Evolutionary conservation across 2,888 invertebrate species (phyloP), one percentile per base, ranked within the genome.

Genomic region (Kryphioiulus occultus): DNA sequence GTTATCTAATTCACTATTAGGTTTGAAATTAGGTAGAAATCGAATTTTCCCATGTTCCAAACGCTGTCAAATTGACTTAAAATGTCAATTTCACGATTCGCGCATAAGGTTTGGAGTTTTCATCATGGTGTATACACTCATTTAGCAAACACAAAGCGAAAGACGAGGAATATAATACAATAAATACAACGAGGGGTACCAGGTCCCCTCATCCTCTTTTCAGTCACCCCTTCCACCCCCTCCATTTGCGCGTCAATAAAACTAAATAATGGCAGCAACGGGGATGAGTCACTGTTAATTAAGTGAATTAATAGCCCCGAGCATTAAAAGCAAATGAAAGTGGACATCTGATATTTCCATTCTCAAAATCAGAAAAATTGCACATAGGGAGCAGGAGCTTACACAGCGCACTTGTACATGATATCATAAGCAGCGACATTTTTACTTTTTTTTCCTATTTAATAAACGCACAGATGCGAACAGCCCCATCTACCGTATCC

Each of bases 221-320:
- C 47, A 15, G 0, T 15, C 47, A 17, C 47, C 47, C 47, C 47
- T 47, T 17, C 15, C 59, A 59, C 59, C 59, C 59, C 59, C 22
- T 59, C 59, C 59, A 59, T 59, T 59, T 59, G 59, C 22, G 59
- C 59, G 59, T 59, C 59, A 59, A 59, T 59, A 59, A 59, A 59
- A 59, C 59, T 59, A 7, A 59, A 59, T 59, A 59, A 59, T 59
- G 59, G 59, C 59, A 59, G 59, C 59, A 59, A 59, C 59, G 59
- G 19, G 59, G 59, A 59, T 59, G 59, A 59, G 59, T 59, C 59
- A 59, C 59, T 59, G 59, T 59, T 59, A 59, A 59, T 59, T 59
- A 59, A 59, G 59, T 59, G 59, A 59, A 59, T 59, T 59, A 59
- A 59, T 59, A 59, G 59, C 59, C 59, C 59, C n/a, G n/a, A 59